Conservation (phyloP, 2,797 vertebrate genomes). For the Coracias cyanogaster region DNA sequence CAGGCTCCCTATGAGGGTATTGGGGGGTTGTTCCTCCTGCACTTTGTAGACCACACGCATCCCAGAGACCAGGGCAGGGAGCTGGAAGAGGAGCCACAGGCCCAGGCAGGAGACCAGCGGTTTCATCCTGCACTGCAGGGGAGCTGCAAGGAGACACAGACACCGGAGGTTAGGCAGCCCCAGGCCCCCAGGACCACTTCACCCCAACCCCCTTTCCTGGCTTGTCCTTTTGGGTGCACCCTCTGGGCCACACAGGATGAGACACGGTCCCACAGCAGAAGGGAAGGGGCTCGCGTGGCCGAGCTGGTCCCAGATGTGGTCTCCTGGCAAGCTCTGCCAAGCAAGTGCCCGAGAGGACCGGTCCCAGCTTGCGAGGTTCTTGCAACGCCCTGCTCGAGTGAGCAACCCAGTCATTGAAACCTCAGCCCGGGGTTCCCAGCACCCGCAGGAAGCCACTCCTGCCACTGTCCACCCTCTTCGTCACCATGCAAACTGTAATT, state of each 20-base stretch:
- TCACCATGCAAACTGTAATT: slow-evolving; percentile 30
- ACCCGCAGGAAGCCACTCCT: slow-evolving; percentile 48
- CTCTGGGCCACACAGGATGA: no score
- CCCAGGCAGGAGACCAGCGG: slow-evolving; percentile 60
- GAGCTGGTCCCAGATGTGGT: neutral
- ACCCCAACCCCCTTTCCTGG: neutral
- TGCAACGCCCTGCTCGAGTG: slow-evolving; percentile 12
- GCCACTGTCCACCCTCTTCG: slow-evolving; percentile 46
- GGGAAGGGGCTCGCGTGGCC: neutral
- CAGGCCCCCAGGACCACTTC: fast-evolving
- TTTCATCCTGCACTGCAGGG: slow-evolving; percentile 66
- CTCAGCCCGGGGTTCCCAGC: neutral
- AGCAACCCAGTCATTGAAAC: slow-evolving; percentile 32
- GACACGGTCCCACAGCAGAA: neutral
- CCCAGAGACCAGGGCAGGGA: slow-evolving; percentile 68
- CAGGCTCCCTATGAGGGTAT: slow-evolving; percentile 93
- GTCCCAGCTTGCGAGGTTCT: neutral
- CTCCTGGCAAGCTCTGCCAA: neutral
- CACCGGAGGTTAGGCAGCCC: slow-evolving; percentile 13
- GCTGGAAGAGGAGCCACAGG: slow-evolving; percentile 78
- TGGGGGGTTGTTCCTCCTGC: slow-evolving; percentile 94
- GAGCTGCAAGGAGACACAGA: slow-evolving; percentile 66
- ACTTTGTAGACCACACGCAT: slow-evolving; percentile 85
- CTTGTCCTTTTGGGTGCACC: neutral
- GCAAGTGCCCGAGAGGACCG: neutral